phyloP scores from a whole-genome alignment of 2,888 invertebrate species.

The Lycia hirtaria region DNA sequence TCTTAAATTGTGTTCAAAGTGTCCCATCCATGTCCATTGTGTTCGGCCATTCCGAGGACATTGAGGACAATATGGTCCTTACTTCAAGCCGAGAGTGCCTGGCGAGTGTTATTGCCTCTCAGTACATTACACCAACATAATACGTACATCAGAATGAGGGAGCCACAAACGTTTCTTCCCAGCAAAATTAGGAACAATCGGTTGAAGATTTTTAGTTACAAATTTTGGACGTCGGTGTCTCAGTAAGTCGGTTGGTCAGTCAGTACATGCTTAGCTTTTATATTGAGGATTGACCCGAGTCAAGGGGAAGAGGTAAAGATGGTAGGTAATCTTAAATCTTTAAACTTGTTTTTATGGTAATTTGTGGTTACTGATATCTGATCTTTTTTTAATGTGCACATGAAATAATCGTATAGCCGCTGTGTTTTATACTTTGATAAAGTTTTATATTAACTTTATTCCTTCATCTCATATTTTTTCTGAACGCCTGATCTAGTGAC shows the following conservation, averaged over 20 bases:
- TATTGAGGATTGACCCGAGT: conserved; percentile 34
- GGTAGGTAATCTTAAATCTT: background rate
- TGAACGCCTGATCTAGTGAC: too few relatives aligned
- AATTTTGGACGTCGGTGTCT: background rate
- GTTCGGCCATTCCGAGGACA: background rate
- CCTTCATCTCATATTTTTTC: too few relatives aligned
- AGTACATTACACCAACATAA: background rate
- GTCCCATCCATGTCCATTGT: conserved; percentile 12
- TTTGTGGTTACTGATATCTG: background rate
- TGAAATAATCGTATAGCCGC: too few relatives aligned
- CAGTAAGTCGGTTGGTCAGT: background rate
- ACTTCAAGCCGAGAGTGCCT: conserved; percentile 25
- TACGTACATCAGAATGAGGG: background rate
- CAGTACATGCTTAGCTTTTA: conserved; percentile 32
- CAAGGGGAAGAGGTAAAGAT: conserved; percentile 16
- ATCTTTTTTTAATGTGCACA: background rate
- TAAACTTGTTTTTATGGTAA: conserved; percentile 5
- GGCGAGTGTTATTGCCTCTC: conserved; percentile 35
- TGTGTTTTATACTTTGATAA: too few relatives aligned
- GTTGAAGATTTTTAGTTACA: background rate
- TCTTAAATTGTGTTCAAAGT: conserved; percentile 11
- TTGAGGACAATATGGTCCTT: conserved; percentile 16
- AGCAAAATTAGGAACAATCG: background rate
- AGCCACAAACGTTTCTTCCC: background rate
- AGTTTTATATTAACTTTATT: too few relatives aligned